A percentile compares a stretch with the other conserved stretches of the same genome.
phyloP scores from a whole-genome alignment of 2,888 invertebrate genomes.

The Therioaphis trifolii region DNA sequence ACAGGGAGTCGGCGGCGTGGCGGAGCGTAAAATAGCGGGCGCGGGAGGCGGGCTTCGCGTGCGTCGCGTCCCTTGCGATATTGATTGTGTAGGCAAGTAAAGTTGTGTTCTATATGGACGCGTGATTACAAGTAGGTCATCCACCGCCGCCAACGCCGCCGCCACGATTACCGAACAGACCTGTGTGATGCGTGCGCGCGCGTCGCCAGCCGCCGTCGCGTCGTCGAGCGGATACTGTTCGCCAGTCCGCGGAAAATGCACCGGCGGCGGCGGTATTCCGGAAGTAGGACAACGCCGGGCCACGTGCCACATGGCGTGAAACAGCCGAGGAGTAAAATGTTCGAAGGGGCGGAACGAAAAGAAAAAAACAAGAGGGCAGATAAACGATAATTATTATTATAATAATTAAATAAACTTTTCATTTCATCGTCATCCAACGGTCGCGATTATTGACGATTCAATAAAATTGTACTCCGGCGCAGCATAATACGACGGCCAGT shows the following conservation, averaged over 20 bases:
- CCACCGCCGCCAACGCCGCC: constrained; percentile 27
- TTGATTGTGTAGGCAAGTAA: constrained; percentile 61
- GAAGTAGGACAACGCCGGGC: constrained; percentile 56
- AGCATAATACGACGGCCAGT: too few species aligned
- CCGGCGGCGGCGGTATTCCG: constrained; percentile 38
- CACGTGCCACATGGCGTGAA: constrained; percentile 46
- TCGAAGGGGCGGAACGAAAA: too few species aligned
- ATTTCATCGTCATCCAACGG: background rate
- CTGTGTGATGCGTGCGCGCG: constrained; percentile 40
- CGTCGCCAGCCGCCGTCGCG: constrained; percentile 9
- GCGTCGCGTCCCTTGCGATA: constrained; percentile 58
- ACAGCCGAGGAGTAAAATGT: too few species aligned
- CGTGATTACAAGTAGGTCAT: constrained; percentile 62
- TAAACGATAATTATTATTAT: too few species aligned
- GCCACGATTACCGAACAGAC: constrained; percentile 36
- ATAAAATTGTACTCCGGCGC: too few species aligned
- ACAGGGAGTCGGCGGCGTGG: background rate
- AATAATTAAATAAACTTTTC: background rate
- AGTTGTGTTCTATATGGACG: constrained; percentile 46
- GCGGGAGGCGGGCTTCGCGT: constrained; percentile 38
- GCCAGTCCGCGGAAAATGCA: constrained; percentile 44
- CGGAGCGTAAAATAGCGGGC: background rate
- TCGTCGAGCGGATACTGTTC: background rate
- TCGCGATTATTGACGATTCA: too few species aligned
- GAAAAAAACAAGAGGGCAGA: background rate